phyloP scores from a whole-genome alignment of 2,113 vertebrate genomes.

The Sinosuthora webbiana region DNA sequence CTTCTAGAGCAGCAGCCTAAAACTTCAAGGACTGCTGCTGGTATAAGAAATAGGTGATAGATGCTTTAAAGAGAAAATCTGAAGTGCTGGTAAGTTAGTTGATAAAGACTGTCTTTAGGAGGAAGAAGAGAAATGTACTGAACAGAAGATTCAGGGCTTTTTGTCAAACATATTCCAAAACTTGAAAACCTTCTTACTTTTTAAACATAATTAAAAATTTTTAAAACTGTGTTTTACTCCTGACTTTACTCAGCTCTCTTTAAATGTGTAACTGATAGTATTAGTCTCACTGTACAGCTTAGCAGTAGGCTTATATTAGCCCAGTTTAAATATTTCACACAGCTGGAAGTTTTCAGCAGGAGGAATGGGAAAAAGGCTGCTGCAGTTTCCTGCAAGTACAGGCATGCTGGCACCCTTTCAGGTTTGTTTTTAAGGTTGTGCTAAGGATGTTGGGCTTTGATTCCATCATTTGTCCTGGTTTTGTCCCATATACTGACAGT shows the following conservation, averaged over 20 bases:
- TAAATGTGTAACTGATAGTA: not conserved
- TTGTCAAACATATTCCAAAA: not conserved
- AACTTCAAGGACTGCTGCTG: not conserved
- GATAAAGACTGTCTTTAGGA: not conserved
- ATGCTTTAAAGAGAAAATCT: not conserved
- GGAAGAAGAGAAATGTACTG: not conserved
- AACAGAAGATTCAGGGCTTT: not conserved
- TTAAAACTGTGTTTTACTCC: not conserved
- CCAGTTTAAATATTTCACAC: not conserved
- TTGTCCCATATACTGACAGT: not conserved
- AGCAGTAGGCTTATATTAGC: not conserved
- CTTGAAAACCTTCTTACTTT: not conserved
- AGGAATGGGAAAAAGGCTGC: not conserved
- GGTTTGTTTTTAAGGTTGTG: not conserved
- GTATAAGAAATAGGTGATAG: not conserved
- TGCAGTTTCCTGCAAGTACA: not conserved
- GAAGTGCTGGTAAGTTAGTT: not conserved
- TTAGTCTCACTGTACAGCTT: not conserved
- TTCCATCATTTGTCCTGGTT: not conserved
- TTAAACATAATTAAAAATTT: not conserved
- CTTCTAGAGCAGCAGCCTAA: not conserved
- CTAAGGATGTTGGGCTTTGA: not conserved
- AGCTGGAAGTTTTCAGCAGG: constrained; percentile 33
- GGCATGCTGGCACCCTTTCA: not conserved
- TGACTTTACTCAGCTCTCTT: not conserved